Evolutionary conservation across 2,888 invertebrate genomes (phyloP).

Genomic region (Lissonota sp.): DNA sequence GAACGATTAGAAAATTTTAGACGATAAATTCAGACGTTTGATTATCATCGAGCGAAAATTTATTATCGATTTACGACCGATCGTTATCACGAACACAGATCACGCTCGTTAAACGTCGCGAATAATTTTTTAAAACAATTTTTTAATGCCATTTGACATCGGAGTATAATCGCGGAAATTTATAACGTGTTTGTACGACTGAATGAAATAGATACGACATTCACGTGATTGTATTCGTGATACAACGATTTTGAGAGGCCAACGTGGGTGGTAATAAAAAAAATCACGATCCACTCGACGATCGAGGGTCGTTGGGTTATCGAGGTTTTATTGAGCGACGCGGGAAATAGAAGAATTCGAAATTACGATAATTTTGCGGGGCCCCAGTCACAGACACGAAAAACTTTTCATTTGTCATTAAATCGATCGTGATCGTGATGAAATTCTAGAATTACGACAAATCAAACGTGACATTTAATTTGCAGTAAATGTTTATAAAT

Average conservation of each 20-base stretch:
- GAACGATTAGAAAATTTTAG: not conserved
- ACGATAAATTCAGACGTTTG: not conserved
- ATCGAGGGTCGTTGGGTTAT: conserved; percentile 57
- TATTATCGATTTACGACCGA: conserved; percentile 36
- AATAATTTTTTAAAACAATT: too few species aligned
- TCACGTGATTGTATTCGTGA: conserved; percentile 54
- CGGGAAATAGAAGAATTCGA: conserved; percentile 33
- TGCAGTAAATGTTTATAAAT: conserved; percentile 25
- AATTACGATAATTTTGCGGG: conserved; percentile 27
- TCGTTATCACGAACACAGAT: conserved; percentile 24
- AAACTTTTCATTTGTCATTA: not conserved
- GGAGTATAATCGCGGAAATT: not conserved
- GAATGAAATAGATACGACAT: conserved; percentile 14
- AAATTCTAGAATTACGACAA: not conserved
- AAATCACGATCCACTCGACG: conserved; percentile 50
- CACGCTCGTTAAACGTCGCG: conserved; percentile 23
- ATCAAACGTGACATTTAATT: conserved; percentile 5
- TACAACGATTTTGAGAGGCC: conserved; percentile 14
- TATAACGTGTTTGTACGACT: conserved; percentile 9
- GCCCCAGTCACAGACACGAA: conserved; percentile 8
- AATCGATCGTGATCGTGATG: not conserved
- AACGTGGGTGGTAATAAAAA: conserved; percentile 45
- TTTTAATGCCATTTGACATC: not conserved
- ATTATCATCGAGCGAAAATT: not conserved
- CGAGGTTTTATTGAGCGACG: conserved; percentile 29